Conservation (phyloP, 2,888 invertebrate species). For the Diplazon laetatorius region DNA sequence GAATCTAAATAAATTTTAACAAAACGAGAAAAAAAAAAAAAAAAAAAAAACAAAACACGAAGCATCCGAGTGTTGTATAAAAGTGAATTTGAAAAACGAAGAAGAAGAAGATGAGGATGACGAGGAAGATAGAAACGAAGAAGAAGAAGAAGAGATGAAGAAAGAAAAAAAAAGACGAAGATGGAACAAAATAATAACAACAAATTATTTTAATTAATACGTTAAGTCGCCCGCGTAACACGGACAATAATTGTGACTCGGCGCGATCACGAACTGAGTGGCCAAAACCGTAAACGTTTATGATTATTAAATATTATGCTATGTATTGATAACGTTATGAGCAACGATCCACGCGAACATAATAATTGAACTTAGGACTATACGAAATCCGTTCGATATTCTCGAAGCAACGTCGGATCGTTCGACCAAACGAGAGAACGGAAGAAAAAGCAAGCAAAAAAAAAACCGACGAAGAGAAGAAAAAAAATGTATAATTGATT, state of each 20-base stretch:
- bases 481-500: too few species aligned
- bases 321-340: slow-evolving; percentile 55
- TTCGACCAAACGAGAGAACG: neutral
- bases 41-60: neutral
- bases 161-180: slow-evolving; percentile 58
- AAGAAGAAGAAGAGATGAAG: slow-evolving; percentile 56
- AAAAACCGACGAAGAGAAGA: too few species aligned
- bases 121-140: neutral
- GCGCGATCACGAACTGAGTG: slow-evolving; percentile 80
- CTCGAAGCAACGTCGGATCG: too few species aligned
- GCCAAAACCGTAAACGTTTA: slow-evolving; percentile 82
- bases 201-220: slow-evolving; percentile 77
- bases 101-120: slow-evolving; percentile 65
- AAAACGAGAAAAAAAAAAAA: slow-evolving; percentile 46
- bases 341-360: slow-evolving; percentile 32
- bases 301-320: slow-evolving; percentile 73
- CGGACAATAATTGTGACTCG: slow-evolving; percentile 78
- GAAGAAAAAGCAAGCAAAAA: too few species aligned
- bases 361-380: slow-evolving; percentile 8
- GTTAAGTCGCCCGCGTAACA: slow-evolving; percentile 75
- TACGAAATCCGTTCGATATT: too few species aligned
- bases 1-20: too few species aligned
- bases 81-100: slow-evolving; percentile 49
- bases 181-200: slow-evolving; percentile 80
- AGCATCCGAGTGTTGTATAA: too few species aligned